Evolutionary conservation across 2,797 vertebrate species (phyloP).

Genomic region (Crocodylus rhombifer): DNA sequence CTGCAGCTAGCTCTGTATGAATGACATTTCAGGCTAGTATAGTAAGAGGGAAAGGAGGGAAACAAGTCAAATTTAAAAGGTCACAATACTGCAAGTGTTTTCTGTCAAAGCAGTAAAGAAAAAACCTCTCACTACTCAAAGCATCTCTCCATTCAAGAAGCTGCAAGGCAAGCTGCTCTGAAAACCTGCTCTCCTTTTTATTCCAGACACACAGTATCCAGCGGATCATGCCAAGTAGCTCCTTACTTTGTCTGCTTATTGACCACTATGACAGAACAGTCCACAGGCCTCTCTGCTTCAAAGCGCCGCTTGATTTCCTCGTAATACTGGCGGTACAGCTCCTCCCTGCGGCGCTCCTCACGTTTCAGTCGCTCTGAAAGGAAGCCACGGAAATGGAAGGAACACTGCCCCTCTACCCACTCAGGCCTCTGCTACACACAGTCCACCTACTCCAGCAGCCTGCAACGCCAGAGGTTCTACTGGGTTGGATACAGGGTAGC

Average conservation of each 20-base stretch:
- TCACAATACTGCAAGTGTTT: neutral
- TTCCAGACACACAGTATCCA: neutral
- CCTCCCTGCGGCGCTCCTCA: slow-evolving; percentile 92
- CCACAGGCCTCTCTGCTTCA: slow-evolving; percentile 93
- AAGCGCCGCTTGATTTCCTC: slow-evolving; percentile 96
- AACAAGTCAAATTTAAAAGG: neutral
- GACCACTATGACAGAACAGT: slow-evolving; percentile 97
- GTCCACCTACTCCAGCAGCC: neutral
- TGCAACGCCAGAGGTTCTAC: accelerated
- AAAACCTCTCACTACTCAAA: neutral
- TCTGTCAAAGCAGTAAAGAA: neutral
- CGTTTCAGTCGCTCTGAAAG: slow-evolving; percentile 87
- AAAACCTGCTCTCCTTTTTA: neutral
- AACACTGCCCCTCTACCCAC: neutral
- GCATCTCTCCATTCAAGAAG: neutral
- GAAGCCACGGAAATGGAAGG: neutral
- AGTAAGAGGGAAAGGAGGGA: neutral
- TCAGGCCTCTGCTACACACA: neutral
- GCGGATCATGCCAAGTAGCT: neutral
- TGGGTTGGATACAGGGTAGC: accelerated
- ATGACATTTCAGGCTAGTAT: neutral
- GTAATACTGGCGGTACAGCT: slow-evolving; percentile 95
- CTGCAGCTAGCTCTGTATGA: neutral
- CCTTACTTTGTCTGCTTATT: slow-evolving; percentile 98
- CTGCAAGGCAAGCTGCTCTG: neutral